Base-by-base conservation (phyloP, 1,140 invertebrate genomes). In the Pygmarrhopalites habei region DNA sequence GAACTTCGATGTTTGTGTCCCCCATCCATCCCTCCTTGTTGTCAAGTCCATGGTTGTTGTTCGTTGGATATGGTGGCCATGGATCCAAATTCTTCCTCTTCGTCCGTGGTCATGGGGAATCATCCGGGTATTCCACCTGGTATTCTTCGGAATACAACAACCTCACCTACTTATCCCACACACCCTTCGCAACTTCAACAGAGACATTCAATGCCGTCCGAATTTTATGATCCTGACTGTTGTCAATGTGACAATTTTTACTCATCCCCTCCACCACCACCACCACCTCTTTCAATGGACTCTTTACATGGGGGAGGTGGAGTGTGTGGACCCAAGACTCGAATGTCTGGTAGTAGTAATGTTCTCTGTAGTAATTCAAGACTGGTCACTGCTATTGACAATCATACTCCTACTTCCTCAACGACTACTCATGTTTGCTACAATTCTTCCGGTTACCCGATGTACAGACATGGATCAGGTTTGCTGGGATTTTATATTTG, bases 151-250 rank as follows among this genome's bases (percentile, higher is more conserved):
- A 68, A 68, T 64, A 30, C 46, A 15, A 46, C 28, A 35, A 53
- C 56, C 17, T 46, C 46, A 14, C 41, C 74, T 43, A 58, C 74
- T 49, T 65, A 52, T 26, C 59, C 78, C 41, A 80, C 25, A 47
- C n/a, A n/a, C n/a, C n/a, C n/a, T n/a, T n/a, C n/a, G n/a, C n/a
- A n/a, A n/a, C n/a, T n/a, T n/a, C n/a, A n/a, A n/a, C 64, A 62
- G 47, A 62, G 57, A 60, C 60, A 60, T 28, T 63, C 64, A 26
- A 55, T 64, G 49, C 64, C 64, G 64, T 66, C 64, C 67, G 58
- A 64, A 51, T 68, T 68, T 64, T 64, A 68, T 53, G 62, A 68
- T 19, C 53, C 61, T 7, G 25, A 49, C 5, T 64, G 59, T 49
- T 68, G 66, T 64, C 62, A 68, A 53, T 68, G 66, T 64, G 66